A percentile compares a stretch with the other conserved stretches of the same genome.
Conservation (phyloP, 2,888 invertebrate genomes). For the Salticus scenicus region DNA sequence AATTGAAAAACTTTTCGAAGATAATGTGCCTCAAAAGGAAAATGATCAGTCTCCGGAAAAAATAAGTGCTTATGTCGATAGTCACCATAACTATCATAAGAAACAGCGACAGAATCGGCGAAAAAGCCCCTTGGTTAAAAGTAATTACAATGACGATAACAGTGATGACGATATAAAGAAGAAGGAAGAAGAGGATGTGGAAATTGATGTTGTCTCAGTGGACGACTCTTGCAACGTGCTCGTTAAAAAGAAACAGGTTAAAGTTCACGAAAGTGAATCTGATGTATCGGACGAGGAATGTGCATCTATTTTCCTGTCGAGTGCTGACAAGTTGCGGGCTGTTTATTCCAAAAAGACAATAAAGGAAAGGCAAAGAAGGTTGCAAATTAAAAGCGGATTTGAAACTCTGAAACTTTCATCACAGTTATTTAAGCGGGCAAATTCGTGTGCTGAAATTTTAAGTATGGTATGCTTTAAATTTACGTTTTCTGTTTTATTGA, state of each 20-base stretch:
- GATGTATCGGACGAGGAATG: conserved; percentile 34
- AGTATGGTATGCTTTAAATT: conserved; percentile 31
- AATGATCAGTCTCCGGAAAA: too few species aligned
- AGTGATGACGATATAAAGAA: background rate
- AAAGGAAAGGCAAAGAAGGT: conserved; percentile 16
- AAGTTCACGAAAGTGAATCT: background rate
- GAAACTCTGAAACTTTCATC: conserved; percentile 21
- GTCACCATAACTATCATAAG: conserved; percentile 9
- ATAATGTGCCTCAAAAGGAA: too few species aligned
- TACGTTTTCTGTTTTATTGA: background rate
- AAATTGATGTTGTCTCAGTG: conserved; percentile 33
- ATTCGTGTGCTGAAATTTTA: conserved; percentile 23
- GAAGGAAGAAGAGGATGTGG: conserved; percentile 1
- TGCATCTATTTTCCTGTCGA: background rate
- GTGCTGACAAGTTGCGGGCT: background rate
- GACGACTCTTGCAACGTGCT: conserved; percentile 26
- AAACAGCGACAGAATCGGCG: conserved; percentile 10
- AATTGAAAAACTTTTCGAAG: too few species aligned
- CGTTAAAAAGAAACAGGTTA: background rate
- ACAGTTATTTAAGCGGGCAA: conserved; percentile 13
- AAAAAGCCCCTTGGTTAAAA: conserved; percentile 27
- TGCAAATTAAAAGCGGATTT: conserved; percentile 16
- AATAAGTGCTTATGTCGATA: too few species aligned
- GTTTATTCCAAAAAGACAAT: background rate
- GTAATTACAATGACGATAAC: background rate